Evolutionary conservation across 2,113 vertebrate species (phyloP).

Genomic region (Anarrhichthys ocellatus): DNA sequence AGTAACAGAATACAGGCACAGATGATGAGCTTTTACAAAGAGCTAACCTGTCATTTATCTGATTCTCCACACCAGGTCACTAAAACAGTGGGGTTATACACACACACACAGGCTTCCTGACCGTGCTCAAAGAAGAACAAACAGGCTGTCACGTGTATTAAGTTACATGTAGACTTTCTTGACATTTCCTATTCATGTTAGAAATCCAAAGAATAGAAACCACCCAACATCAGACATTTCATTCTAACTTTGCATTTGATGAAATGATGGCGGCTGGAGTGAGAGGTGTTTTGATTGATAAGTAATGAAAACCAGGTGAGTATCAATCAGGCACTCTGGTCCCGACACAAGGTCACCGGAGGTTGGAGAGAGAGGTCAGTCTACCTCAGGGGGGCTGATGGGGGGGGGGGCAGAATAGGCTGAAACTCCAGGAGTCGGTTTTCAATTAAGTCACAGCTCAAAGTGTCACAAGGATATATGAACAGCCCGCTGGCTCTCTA

Average conservation of each 20-base stretch:
- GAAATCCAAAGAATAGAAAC: constrained; percentile 6
- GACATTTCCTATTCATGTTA: constrained; percentile 35
- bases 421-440: constrained; percentile 77
- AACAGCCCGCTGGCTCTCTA: constrained; percentile 11
- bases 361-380: constrained; percentile 73
- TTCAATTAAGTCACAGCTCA: constrained; percentile 77
- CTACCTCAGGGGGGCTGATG: constrained; percentile 60
- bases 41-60: constrained; percentile 57
- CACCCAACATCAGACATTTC: neutral
- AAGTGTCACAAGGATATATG: constrained; percentile 74
- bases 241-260: constrained; percentile 6
- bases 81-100: constrained; percentile 13
- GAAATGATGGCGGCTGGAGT: constrained; percentile 12
- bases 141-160: constrained; percentile 38
- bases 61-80: constrained; percentile 52
- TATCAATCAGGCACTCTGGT: constrained; percentile 58
- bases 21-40: constrained; percentile 66
- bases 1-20: constrained; percentile 79
- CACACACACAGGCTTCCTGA: constrained; percentile 22
- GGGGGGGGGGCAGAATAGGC: constrained; percentile 39
- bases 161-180: constrained; percentile 45
- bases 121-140: constrained; percentile 12
- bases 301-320: constrained; percentile 78
- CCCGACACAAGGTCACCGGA: constrained; percentile 64
- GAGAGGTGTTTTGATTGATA: constrained; percentile 58